Evolutionary conservation across 2,797 vertebrate genomes (phyloP).

Genomic region (Enteromius thamalakanensis): DNA sequence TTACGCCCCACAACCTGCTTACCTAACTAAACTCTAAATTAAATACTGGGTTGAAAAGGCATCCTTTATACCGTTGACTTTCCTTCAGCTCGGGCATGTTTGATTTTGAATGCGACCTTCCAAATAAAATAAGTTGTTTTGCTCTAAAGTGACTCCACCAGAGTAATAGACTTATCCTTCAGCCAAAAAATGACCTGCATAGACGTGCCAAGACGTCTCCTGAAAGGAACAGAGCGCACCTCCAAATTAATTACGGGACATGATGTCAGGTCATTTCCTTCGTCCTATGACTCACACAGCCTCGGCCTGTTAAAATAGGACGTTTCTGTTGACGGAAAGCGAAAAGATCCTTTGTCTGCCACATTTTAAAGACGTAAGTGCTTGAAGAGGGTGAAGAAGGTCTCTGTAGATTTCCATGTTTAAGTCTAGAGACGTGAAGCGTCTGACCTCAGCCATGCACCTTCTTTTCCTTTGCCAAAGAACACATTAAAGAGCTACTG

Average conservation of each 20-base stretch:
- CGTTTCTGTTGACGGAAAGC: slow-evolving; percentile 43
- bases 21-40: slow-evolving; percentile 71
- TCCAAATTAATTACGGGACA: slow-evolving; percentile 72
- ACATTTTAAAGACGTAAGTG: slow-evolving; percentile 59
- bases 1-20: slow-evolving; percentile 62
- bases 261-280: slow-evolving; percentile 52
- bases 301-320: slow-evolving; percentile 45
- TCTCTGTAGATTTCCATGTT: slow-evolving; percentile 71
- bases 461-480: slow-evolving; percentile 25
- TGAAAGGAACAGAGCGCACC: slow-evolving; percentile 53
- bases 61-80: slow-evolving; percentile 72
- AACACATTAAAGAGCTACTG: slow-evolving; percentile 1
- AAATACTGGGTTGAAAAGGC: slow-evolving; percentile 67
- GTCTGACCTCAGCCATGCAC: slow-evolving; percentile 41
- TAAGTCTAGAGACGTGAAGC: slow-evolving; percentile 32
- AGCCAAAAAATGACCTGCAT: slow-evolving; percentile 51
- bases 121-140: slow-evolving; percentile 80
- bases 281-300: slow-evolving; percentile 24
- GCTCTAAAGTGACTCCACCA: slow-evolving; percentile 63
- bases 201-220: slow-evolving; percentile 52
- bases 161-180: slow-evolving; percentile 46
- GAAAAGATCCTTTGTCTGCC: slow-evolving; percentile 64
- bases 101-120: slow-evolving; percentile 72
- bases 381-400: slow-evolving; percentile 53
- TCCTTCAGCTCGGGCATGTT: slow-evolving; percentile 68